A percentile compares a stretch with the other conserved stretches of the same genome.
phyloP scores from a whole-genome alignment of 2,888 invertebrate species.

The Dioctria rufipes region DNA sequence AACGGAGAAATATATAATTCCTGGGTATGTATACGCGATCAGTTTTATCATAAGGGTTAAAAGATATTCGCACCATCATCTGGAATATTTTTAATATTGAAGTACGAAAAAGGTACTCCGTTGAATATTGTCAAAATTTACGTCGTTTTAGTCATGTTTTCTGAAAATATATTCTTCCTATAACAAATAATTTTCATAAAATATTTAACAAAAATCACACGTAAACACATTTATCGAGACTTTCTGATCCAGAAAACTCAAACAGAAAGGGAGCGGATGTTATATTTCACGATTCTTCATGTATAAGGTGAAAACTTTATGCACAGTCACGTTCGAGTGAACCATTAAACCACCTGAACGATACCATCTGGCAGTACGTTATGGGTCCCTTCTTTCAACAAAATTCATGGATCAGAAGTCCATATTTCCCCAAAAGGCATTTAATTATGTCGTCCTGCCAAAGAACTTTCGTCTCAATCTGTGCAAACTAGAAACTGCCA shows the following conservation, averaged over 20 bases:
- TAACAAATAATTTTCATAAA: not conserved
- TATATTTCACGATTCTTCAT: not conserved
- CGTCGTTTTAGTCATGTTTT: too few species aligned
- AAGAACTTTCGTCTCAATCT: constrained; percentile 41
- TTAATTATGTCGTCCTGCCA: constrained; percentile 47
- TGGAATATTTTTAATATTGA: too few species aligned
- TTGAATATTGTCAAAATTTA: too few species aligned
- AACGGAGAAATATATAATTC: too few species aligned
- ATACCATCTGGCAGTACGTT: constrained; percentile 42
- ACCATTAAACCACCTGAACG: constrained; percentile 52
- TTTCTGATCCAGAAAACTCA: constrained; percentile 9
- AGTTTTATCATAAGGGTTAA: too few species aligned
- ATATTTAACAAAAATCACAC: constrained; percentile 4
- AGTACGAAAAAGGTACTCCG: too few species aligned
- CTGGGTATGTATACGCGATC: too few species aligned
- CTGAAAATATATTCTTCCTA: too few species aligned
- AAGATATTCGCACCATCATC: too few species aligned
- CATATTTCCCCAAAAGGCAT: constrained; percentile 49
- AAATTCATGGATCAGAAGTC: constrained; percentile 52
- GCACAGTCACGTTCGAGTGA: constrained; percentile 47
- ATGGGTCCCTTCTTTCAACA: constrained; percentile 35
- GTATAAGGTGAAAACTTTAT: constrained; percentile 44
- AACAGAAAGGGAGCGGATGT: constrained; percentile 22
- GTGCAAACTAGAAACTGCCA: constrained; percentile 22
- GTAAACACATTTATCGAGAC: constrained; percentile 8